Percentiles rank a stretch among this genome's conserved stretches.
Evolutionary conservation across 2,797 vertebrate genomes (phyloP).

Genomic region (Ambastaia sidthimunki): DNA sequence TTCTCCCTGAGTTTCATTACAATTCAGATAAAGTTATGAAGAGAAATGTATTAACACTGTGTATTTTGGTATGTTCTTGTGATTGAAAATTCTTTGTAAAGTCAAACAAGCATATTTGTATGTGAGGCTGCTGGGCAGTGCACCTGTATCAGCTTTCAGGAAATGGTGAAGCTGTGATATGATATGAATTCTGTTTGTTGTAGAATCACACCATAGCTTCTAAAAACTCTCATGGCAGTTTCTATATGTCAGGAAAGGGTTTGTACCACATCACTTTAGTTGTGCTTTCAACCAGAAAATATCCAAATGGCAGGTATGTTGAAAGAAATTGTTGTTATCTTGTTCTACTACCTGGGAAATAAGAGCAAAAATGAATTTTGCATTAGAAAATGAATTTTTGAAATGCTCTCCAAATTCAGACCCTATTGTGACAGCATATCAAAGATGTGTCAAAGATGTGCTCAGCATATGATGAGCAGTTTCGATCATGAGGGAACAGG

Average conservation of each 20-base stretch:
- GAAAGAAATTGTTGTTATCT: neutral
- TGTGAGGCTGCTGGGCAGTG: neutral
- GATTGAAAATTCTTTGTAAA: no score
- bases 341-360: neutral
- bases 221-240: neutral
- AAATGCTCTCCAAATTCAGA: neutral
- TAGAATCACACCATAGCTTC: constrained; percentile 1
- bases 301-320: neutral
- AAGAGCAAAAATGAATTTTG: neutral
- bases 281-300: neutral
- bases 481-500: no score
- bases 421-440: no score
- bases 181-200: neutral
- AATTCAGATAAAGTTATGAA: neutral
- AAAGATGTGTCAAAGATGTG: no score
- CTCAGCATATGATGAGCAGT: no score
- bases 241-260: neutral
- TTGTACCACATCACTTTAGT: neutral
- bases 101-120: neutral
- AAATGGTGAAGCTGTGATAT: constrained; percentile 7
- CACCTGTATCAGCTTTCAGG: neutral
- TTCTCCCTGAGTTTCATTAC: neutral
- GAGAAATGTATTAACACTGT: no score
- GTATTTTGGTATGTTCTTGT: no score
- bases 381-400: neutral